These are phyloP conservation scores for Mastomys natalensis DNA, from an alignment of 2,113 vertebrate genomes.

Conservation along the genomic window DNA sequence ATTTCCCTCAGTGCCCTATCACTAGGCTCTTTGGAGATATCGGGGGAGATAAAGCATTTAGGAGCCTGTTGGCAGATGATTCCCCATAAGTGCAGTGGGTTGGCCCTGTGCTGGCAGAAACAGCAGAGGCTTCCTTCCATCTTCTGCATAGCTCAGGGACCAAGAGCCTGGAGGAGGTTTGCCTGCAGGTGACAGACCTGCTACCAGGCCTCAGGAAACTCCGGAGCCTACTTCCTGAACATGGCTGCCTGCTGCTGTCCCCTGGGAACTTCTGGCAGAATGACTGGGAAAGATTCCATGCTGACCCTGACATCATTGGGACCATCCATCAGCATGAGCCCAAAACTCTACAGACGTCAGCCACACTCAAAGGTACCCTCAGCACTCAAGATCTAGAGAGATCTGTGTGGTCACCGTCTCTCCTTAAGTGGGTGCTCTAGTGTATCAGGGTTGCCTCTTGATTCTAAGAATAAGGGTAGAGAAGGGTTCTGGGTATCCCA, in stretches of 20 bases:
- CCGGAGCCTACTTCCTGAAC: slow-evolving; percentile 93
- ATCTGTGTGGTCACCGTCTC: background rate
- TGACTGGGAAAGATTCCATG: slow-evolving; percentile 93
- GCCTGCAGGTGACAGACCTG: slow-evolving; percentile 96
- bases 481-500: background rate
- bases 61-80: background rate
- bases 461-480: background rate
- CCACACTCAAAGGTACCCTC: slow-evolving; percentile 94
- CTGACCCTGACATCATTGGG: slow-evolving; percentile 94
- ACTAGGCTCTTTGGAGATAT: background rate
- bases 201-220: slow-evolving; percentile 94
- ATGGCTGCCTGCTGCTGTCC: slow-evolving; percentile 96
- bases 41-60: background rate
- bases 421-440: background rate
- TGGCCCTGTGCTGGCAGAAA: background rate
- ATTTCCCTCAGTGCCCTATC: background rate
- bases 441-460: too few relatives aligned
- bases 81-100: rapidly evolving
- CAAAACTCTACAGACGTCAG: slow-evolving; percentile 96
- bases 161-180: slow-evolving; percentile 94
- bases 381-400: background rate
- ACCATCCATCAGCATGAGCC: slow-evolving; percentile 98
- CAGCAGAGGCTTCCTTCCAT: rapidly evolving
- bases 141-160: slow-evolving; percentile 86
- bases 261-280: slow-evolving; percentile 99